Evolutionary conservation across 2,797 vertebrate species (phyloP).

Genomic region (Paguma larvata): DNA sequence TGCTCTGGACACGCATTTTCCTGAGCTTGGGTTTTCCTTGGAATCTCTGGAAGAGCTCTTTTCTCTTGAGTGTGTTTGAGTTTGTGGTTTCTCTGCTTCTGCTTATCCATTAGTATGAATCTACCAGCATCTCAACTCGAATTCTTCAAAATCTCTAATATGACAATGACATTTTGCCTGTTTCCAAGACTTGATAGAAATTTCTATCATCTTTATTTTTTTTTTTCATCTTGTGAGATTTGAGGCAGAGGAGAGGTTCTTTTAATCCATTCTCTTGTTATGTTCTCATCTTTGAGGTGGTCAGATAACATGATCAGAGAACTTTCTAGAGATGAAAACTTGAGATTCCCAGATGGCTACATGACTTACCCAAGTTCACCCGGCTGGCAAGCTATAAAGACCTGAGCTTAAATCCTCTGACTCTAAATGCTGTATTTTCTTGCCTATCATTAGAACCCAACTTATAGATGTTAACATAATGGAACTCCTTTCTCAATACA

Average conservation of each 20-base stretch:
- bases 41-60: not conserved
- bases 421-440: not conserved
- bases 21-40: not conserved
- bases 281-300: not conserved
- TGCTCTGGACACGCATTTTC: not conserved
- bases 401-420: not conserved
- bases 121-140: not conserved
- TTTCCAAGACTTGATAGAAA: not conserved
- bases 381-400: not conserved
- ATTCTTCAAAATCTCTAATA: not conserved
- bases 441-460: not conserved
- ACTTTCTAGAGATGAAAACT: not conserved
- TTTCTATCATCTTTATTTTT: not conserved
- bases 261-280: not conserved
- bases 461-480: not conserved
- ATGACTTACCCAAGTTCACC: not conserved
- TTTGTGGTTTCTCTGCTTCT: not conserved
- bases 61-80: not conserved
- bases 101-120: not conserved
- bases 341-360: not conserved
- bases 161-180: not conserved
- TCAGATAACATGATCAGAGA: not conserved
- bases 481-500: not conserved
- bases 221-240: not conserved
- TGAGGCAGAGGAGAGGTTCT: not conserved